Percentiles rank a stretch among this genome's conserved stretches.
Evolutionary conservation across 2,888 invertebrate species (phyloP).

Genomic region (Antheraea assamensis): DNA sequence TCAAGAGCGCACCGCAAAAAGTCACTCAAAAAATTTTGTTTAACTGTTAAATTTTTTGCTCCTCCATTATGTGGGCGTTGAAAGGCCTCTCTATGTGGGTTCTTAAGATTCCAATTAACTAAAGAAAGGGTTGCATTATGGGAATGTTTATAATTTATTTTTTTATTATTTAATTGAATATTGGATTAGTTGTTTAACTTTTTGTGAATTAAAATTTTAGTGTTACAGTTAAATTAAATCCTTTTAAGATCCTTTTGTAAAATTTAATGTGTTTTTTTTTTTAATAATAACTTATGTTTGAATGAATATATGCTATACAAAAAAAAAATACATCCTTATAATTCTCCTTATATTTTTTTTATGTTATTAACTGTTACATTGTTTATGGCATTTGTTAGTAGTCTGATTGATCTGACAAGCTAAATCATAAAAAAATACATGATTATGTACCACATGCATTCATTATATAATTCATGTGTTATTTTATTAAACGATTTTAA

Average conservation of each 20-base stretch:
- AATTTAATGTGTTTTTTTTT: not conserved
- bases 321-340: not conserved
- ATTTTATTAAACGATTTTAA: not conserved
- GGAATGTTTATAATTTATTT: conserved; percentile 22
- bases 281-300: not conserved
- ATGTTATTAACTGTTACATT: not conserved
- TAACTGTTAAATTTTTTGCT: conserved; percentile 55
- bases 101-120: conserved; percentile 54
- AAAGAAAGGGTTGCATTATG: conserved; percentile 39
- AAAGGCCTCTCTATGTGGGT: conserved; percentile 59
- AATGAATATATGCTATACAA: not conserved
- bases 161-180: conserved; percentile 21
- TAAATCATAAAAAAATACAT: not conserved
- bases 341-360: not conserved
- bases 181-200: not conserved
- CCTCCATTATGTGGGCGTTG: conserved; percentile 40
- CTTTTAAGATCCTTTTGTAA: not conserved
- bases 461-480: not conserved
- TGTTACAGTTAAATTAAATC: not conserved
- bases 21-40: conserved; percentile 41
- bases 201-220: not conserved
- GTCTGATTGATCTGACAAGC: not conserved
- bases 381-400: too few relatives aligned
- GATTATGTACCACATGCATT: not conserved
- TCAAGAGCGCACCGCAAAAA: conserved; percentile 61